Conservation (phyloP, 2,888 invertebrate genomes). For the Hemistola chrysoprasaria region DNA sequence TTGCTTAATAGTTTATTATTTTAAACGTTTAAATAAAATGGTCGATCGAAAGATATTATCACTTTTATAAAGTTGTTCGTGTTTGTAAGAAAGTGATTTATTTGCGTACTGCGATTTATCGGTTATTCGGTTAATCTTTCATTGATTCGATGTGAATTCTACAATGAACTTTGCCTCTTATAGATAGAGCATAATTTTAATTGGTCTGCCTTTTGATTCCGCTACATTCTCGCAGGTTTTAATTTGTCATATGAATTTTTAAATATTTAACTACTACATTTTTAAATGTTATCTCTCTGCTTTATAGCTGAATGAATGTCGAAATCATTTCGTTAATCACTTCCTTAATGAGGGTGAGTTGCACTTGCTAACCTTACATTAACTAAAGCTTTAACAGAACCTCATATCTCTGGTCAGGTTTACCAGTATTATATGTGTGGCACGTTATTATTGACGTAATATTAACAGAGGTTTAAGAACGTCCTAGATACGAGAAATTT, state of each 20-base stretch:
- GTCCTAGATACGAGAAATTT: no score
- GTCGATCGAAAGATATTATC: conserved; percentile 42
- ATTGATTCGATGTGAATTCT: conserved; percentile 12
- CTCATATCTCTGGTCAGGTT: no score
- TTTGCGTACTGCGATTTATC: conserved; percentile 35
- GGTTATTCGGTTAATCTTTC: conserved; percentile 33
- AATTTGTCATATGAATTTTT: conserved; percentile 27
- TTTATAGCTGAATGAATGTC: conserved; percentile 24
- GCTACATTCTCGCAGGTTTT: conserved; percentile 13
- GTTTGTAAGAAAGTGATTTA: conserved; percentile 49
- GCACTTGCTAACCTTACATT: no score
- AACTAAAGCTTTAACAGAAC: no score
- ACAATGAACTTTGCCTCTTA: conserved; percentile 5
- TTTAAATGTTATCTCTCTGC: conserved; percentile 25
- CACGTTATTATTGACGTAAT: no score
- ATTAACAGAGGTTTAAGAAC: no score
- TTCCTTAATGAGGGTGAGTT: neutral
- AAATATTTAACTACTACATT: conserved; percentile 20
- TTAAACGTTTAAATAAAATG: conserved; percentile 25
- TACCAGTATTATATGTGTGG: no score
- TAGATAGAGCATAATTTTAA: no score
- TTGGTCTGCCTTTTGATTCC: conserved; percentile 4
- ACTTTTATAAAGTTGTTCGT: conserved; percentile 55
- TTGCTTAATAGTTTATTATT: conserved; percentile 28
- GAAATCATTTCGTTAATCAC: conserved; percentile 19